phyloP scores from a whole-genome alignment of 2,113 vertebrate species.

The Edolisoma coerulescens region DNA sequence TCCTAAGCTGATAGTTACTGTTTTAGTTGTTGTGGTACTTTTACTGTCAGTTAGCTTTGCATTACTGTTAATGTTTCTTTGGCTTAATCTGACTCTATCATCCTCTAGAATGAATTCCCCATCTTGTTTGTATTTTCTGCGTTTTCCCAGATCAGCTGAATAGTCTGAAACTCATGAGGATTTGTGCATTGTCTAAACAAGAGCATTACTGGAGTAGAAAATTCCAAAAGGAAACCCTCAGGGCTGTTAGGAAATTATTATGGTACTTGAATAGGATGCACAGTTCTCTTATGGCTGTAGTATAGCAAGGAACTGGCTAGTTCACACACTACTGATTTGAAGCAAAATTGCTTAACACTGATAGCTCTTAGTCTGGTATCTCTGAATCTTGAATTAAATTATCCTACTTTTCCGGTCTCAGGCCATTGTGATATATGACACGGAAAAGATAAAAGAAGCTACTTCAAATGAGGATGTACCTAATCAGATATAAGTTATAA shows the following conservation, averaged over 20 bases:
- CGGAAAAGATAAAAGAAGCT: not conserved
- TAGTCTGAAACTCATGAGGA: not conserved
- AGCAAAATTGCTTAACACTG: not conserved
- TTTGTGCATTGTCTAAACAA: not conserved
- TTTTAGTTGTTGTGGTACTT: not conserved
- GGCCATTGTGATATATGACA: not conserved
- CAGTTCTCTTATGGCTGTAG: not conserved
- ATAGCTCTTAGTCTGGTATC: not conserved
- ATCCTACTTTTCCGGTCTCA: not conserved
- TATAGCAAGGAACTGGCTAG: not conserved
- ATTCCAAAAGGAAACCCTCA: not conserved
- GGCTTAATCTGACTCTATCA: not conserved
- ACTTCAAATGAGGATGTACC: not conserved
- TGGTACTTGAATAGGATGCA: not conserved
- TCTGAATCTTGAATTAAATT: slow-evolving; percentile 12
- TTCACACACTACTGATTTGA: not conserved
- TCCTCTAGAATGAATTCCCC: not conserved
- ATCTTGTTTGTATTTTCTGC: not conserved
- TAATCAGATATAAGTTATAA: slow-evolving; percentile 13
- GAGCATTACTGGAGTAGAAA: not conserved
- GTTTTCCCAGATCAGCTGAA: not conserved
- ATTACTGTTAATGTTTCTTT: not conserved
- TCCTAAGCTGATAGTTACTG: not conserved
- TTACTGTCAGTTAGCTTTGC: not conserved
- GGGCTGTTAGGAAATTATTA: not conserved